Conservation (phyloP, 2,888 invertebrate genomes). For the Camptogramma bilineatum region DNA sequence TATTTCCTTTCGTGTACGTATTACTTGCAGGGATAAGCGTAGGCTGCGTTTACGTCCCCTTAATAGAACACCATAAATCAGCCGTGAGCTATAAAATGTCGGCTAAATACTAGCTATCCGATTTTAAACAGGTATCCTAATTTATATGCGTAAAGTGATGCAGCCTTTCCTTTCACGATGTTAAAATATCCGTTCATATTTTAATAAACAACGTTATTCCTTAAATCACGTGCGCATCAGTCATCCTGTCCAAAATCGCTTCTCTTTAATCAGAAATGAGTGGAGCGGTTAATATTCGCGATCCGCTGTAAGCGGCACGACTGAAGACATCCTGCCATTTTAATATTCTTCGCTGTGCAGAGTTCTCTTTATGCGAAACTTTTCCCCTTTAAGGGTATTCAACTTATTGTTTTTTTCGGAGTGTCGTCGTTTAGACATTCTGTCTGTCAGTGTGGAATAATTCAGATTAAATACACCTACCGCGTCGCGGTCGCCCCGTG, state of each 20-base stretch:
- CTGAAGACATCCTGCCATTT: conserved; percentile 67
- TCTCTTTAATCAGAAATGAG: conserved; percentile 77
- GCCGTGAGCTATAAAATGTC: conserved; percentile 60
- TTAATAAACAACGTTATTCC: conserved; percentile 74
- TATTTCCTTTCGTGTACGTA: conserved; percentile 55
- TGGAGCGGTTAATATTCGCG: conserved; percentile 72
- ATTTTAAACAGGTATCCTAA: conserved; percentile 68
- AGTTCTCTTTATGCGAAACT: conserved; percentile 69
- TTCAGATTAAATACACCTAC: conserved; percentile 83
- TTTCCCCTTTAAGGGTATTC: conserved; percentile 62
- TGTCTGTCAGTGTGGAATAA: conserved; percentile 79
- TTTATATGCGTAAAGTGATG: conserved; percentile 73
- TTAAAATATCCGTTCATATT: conserved; percentile 78
- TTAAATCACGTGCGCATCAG: conserved; percentile 74
- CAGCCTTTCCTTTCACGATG: conserved; percentile 78
- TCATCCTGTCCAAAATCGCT: conserved; percentile 79
- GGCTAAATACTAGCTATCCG: conserved; percentile 67
- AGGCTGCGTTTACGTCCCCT: conserved; percentile 61
- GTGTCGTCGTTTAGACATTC: conserved; percentile 71
- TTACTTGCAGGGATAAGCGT: conserved; percentile 58
- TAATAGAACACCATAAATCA: conserved; percentile 68
- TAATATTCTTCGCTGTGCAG: conserved; percentile 74
- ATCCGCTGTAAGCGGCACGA: conserved; percentile 64
- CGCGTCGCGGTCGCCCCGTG: conserved; percentile 66
- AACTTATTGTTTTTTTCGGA: conserved; percentile 68